These are phyloP conservation scores for Accipiter virgatus DNA, from an alignment of 2,113 vertebrate genomes.

Conservation along the genomic window DNA sequence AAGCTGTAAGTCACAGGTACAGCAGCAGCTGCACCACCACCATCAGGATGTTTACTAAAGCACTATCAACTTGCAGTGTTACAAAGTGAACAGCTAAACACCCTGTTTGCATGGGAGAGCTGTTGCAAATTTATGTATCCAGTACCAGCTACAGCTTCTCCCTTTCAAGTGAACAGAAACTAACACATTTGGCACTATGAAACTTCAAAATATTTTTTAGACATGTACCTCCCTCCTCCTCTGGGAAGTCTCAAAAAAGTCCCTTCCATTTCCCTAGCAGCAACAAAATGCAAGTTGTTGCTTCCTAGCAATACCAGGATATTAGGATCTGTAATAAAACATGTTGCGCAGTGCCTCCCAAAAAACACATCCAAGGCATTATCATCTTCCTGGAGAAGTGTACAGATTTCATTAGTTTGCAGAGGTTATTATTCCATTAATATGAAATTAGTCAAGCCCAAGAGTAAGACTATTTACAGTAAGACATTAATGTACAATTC, in stretches of 20 bases:
- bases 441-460: neutral
- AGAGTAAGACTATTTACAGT: neutral
- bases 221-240: neutral
- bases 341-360: neutral
- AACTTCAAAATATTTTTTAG: neutral
- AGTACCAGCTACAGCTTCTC: neutral
- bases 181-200: neutral
- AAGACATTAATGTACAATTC: neutral
- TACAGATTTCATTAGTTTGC: neutral
- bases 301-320: neutral
- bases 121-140: neutral
- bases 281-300: neutral
- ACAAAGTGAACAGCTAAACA: neutral
- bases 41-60: neutral
- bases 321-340: neutral
- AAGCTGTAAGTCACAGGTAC: neutral
- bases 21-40: neutral
- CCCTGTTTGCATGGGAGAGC: neutral
- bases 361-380: neutral
- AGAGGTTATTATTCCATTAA: neutral
- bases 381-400: neutral
- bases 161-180: neutral
- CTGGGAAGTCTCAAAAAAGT: neutral
- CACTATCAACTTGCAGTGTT: neutral
- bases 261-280: neutral